Evolutionary conservation across 35 echinoderm and acorn worm genomes (phyloP).

Genomic region (Holothuria glaberrima): DNA sequence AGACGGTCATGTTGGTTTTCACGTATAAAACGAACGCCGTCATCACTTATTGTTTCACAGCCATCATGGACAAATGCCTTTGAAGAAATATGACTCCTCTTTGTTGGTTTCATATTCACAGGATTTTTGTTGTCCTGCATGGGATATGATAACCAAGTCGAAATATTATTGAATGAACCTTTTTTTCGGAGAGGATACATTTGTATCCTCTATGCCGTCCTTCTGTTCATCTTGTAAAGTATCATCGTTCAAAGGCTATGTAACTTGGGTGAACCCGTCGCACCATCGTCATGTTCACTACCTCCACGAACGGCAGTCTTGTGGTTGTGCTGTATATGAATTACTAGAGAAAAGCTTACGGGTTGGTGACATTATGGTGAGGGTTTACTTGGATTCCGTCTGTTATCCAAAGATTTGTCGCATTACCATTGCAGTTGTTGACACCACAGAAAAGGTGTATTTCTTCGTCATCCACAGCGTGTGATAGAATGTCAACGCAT

Average conservation of each 20-base stretch:
- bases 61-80: too few relatives aligned
- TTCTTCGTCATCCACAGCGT: neutral
- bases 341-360: too few relatives aligned
- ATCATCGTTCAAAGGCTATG: neutral
- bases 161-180: too few relatives aligned
- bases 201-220: neutral
- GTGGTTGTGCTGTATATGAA: neutral
- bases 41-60: too few relatives aligned
- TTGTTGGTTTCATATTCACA: too few relatives aligned
- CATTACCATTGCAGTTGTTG: constrained; percentile 3
- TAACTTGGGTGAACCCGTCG: neutral
- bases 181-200: neutral
- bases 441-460: constrained; percentile 37
- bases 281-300: neutral
- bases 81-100: too few relatives aligned
- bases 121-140: too few relatives aligned
- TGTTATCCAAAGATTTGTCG: neutral
- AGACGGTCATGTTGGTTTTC: too few relatives aligned
- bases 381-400: neutral
- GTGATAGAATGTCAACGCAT: constrained; percentile 21
- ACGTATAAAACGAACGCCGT: too few relatives aligned
- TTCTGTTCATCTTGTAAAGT: neutral
- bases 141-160: too few relatives aligned
- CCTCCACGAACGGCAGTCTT: neutral
- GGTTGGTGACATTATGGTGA: too few relatives aligned